Base-by-base conservation (phyloP, 2,888 invertebrate genomes). In the Xylota sylvarum region DNA sequence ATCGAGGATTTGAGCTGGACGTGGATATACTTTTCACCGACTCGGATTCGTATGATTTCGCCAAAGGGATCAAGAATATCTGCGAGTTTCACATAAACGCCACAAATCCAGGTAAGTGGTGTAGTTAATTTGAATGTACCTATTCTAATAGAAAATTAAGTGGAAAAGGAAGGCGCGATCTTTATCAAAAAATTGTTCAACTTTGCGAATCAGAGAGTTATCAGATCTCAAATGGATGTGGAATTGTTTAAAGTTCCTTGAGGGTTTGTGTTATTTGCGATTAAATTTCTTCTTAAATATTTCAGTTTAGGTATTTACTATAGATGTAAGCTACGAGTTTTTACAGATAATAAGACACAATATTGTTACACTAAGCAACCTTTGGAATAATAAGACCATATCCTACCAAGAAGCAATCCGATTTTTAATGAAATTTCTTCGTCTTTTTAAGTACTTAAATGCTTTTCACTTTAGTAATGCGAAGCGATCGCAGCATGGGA, bases 11-110 rank as follows among this genome's bases (percentile, higher is more conserved):
- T 90, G 97, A 97, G 90, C 94, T 98, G 55, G 96, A 96, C 89
- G 96, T 97, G n/a, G 97, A 97, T 89, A 96, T 98, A 46, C 95
- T 97, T 46, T 97, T 97, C 91, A 96, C 97, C 0, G 97, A 97
- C 91, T 97, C 97, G 0, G 97, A 97, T 90, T 97, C 97, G 0
- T 94, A 96, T 64, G 97, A 97, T 91, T 97, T 96, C 90, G 96
- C 96, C 3, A 94, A 94, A 77, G 93, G 93, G 43, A 90, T 93
- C 2, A 92, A 92, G 76, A 92, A 92, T 90, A 88, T 91, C 50
- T 96, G 96, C 90, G 96, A 96, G 91, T 96, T 96, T 90, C 95
- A 96, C 91, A 95, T 96, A 81, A 96, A 96, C 90, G 96, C 96
- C 30, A 96, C 96, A 77, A 93, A 93, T 91, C 93, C 93, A 88